A percentile compares a stretch with the other conserved stretches of the same genome.
Conservation (phyloP, 2,888 invertebrate genomes). For the Temnothorax unifasciatus region DNA sequence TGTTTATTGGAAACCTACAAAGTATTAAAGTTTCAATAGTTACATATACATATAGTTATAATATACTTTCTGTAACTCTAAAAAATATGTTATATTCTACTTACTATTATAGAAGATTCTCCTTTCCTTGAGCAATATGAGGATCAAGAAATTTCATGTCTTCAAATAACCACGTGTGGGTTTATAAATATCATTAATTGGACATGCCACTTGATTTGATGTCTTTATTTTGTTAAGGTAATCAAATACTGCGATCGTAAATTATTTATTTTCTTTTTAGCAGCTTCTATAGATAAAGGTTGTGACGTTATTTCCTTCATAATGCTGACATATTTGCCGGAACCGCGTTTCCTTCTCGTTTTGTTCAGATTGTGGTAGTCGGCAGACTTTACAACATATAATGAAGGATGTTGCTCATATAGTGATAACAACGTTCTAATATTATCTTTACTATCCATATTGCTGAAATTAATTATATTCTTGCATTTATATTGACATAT, state of each 20-base stretch:
- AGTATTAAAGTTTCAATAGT: background rate
- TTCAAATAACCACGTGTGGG: slow-evolving; percentile 1
- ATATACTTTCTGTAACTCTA: background rate
- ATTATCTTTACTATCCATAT: too few species aligned
- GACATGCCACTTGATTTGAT: background rate
- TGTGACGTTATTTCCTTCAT: background rate
- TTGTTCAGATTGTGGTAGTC: background rate
- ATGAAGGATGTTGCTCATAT: background rate
- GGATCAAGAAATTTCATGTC: slow-evolving; percentile 14
- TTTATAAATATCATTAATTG: background rate
- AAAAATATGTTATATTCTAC: background rate
- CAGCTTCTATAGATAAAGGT: background rate
- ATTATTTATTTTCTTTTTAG: slow-evolving; percentile 13
- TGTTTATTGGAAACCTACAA: background rate
- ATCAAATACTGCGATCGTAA: background rate
- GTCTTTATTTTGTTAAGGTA: background rate
- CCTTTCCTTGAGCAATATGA: background rate
- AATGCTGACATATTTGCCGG: background rate
- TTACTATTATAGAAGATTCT: background rate
- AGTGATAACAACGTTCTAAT: background rate
- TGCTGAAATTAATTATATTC: too few species aligned
- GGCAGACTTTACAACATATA: slow-evolving; percentile 1
- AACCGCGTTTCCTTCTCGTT: background rate
- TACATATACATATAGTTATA: background rate
- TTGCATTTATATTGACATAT: too few species aligned